phyloP scores from a whole-genome alignment of 2,113 vertebrate genomes.

The Ameiurus melas region DNA sequence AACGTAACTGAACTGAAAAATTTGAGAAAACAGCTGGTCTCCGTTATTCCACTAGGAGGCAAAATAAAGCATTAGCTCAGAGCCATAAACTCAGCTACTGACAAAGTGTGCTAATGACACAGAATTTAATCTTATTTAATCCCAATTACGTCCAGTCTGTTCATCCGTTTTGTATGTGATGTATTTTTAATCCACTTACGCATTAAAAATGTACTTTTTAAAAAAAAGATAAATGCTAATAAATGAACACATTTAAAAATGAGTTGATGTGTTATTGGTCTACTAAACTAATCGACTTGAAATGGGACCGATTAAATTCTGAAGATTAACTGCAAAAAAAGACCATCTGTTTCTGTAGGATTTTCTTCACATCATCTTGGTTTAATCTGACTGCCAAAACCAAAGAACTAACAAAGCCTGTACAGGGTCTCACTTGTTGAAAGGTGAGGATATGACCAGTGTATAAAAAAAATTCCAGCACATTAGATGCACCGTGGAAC shows the following conservation, averaged over 20 bases:
- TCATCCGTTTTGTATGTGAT: background rate
- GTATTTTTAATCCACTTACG: background rate
- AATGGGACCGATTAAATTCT: background rate
- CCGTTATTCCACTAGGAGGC: background rate
- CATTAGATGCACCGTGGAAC: too few relatives aligned
- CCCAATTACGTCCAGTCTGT: background rate
- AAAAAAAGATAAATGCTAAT: background rate
- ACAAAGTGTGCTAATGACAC: background rate
- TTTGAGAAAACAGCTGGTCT: background rate
- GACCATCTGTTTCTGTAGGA: too few relatives aligned
- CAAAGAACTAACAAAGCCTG: too few relatives aligned
- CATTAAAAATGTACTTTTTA: background rate
- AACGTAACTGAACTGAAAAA: background rate
- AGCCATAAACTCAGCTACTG: background rate
- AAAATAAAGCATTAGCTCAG: conserved; percentile 1
- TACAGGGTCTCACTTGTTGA: too few relatives aligned
- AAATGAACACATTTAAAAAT: background rate
- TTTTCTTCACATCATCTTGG: too few relatives aligned
- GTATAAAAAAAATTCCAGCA: too few relatives aligned
- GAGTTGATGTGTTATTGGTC: background rate
- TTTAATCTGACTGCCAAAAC: too few relatives aligned
- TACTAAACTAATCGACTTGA: background rate
- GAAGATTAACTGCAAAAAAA: too few relatives aligned
- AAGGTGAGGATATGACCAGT: too few relatives aligned
- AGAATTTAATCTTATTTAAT: background rate